Evolutionary conservation across 92 coral and sea anemone genomes (phyloP), one percentile per base, ranked within the genome.

Genomic region (Phenganax marumi): DNA sequence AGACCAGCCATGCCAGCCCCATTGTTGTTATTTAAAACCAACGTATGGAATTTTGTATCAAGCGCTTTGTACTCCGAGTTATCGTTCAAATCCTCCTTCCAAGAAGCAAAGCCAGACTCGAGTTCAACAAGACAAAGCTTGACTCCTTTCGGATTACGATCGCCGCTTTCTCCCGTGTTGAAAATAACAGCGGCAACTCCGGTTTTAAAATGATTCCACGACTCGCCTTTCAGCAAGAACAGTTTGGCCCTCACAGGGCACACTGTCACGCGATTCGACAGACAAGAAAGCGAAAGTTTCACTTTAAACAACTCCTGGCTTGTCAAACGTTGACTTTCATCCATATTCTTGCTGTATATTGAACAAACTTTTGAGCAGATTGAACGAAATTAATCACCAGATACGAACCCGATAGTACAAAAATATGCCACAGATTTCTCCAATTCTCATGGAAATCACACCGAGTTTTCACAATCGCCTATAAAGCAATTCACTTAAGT

Each of bases 181-280:
- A 92, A 79, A 19, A 95, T 93, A 54, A 95, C 75, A 10, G 95
- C 98, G 14, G 98, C 97, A 8, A 95, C 93, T 70, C 98, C 98
- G 75, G 91, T 89, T 17, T 94, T 86, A 9, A 89, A 86, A 68
- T 79, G 85, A 43, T 93, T 90, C 98, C 98, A 95, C 58, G 91
- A 79, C 50, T 91, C 93, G 70, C 87, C 82, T 52, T 91, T 90
- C 85, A 83, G 81, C 63, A 88, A 75, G 76, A 90, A 95, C 48
- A 95, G 85, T 58, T 87, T 92, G 18, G 97, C 98, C 58, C 90
- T 89, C 16, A 92, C 90, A 33, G 89, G 87, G 51, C 97, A 92
- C 52, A 95, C 98, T 64, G 89, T 91, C 80, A 95, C 98, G 84
- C 92, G 97, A 90, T 91, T 95, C 52, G 98, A 95, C 25, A 95